These are phyloP conservation scores for Myotis planiceps DNA, from an alignment of 2,797 vertebrate species.

Conservation along the genomic window DNA sequence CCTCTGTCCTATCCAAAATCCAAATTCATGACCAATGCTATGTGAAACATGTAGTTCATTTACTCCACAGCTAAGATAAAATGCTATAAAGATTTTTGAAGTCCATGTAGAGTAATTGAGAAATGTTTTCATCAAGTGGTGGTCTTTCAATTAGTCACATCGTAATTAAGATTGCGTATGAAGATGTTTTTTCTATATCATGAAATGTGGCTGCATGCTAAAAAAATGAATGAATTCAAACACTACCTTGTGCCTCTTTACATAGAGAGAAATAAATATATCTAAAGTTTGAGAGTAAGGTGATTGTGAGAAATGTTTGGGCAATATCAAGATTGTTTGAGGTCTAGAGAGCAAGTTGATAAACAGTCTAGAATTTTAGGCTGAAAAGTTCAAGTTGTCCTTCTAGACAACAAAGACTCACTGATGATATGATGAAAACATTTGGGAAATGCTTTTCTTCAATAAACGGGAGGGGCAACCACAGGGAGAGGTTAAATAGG, in stretches of 20 bases:
- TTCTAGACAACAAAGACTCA: neutral
- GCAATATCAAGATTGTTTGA: neutral
- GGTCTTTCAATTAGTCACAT: constrained; percentile 43
- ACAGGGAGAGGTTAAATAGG: neutral
- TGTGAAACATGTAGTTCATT: neutral
- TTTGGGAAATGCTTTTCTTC: neutral
- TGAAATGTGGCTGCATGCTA: neutral
- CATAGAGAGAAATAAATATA: neutral
- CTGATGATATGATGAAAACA: neutral
- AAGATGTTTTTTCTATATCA: neutral
- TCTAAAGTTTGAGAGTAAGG: neutral
- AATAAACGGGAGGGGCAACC: neutral
- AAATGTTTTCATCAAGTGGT: constrained; percentile 18
- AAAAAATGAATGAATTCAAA: constrained; percentile 38
- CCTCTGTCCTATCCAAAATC: neutral
- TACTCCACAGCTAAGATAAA: constrained; percentile 40
- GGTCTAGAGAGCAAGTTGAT: neutral
- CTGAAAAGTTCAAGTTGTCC: neutral
- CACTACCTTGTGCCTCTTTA: neutral
- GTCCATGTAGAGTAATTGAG: constrained; percentile 21
- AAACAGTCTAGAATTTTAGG: neutral
- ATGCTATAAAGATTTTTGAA: constrained; percentile 27
- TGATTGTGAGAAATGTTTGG: neutral
- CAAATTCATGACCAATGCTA: constrained; percentile 27
- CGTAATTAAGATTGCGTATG: constrained; percentile 31